phyloP scores from a whole-genome alignment of 2,797 vertebrate species.

The Sebastes goodei region DNA sequence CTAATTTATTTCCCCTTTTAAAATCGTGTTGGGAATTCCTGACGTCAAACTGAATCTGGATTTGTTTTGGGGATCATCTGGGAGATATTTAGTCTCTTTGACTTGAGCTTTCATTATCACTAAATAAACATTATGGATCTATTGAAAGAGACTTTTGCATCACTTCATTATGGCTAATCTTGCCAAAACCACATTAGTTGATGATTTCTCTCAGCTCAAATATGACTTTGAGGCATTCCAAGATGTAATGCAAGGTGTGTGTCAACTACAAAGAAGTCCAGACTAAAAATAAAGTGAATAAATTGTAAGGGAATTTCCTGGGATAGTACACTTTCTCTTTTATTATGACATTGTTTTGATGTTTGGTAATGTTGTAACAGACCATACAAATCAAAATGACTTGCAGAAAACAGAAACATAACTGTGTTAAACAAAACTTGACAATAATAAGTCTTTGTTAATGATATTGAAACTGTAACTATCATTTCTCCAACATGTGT shows the following conservation, averaged over 20 bases:
- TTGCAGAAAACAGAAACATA: not conserved
- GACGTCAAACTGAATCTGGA: not conserved
- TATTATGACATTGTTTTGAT: not conserved
- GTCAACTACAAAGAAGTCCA: not conserved
- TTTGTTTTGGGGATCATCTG: constrained; percentile 2
- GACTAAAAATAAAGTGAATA: not conserved
- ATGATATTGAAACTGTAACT: not conserved
- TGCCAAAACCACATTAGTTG: constrained; percentile 13
- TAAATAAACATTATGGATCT: constrained; percentile 8
- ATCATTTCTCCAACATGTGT: not conserved
- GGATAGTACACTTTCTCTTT: not conserved
- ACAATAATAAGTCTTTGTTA: not conserved
- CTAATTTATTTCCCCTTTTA: not conserved
- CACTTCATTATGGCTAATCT: constrained; percentile 6
- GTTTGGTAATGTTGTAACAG: not conserved
- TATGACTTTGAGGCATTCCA: not conserved
- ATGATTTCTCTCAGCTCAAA: not conserved
- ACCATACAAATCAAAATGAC: not conserved
- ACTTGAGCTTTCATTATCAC: not conserved
- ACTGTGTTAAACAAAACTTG: not conserved
- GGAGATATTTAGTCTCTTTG: not conserved
- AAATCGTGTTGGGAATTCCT: not conserved
- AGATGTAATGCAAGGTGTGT: not conserved
- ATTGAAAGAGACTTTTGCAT: constrained; percentile 6
- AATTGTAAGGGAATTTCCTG: not conserved